phyloP scores from a whole-genome alignment of 2,888 invertebrate species.

The Drosophila parthenogenetica region DNA sequence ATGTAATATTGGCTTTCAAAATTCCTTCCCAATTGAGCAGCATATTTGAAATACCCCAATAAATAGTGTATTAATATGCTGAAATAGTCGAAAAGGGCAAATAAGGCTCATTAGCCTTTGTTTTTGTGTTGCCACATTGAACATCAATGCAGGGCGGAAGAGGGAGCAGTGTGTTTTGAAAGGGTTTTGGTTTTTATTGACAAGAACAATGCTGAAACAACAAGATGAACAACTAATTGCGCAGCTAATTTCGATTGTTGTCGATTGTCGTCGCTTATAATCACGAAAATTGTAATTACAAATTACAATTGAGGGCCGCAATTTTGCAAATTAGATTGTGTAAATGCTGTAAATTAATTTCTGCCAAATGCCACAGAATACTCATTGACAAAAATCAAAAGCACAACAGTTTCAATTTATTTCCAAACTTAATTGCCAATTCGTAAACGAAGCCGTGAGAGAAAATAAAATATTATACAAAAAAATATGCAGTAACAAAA shows the following conservation, averaged over 20 bases:
- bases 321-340: slow-evolving; percentile 67
- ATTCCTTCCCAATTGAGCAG: not conserved
- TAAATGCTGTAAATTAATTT: slow-evolving; percentile 75
- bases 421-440: slow-evolving; percentile 41
- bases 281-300: slow-evolving; percentile 78
- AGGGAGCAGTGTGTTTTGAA: not conserved
- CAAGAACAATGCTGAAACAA: slow-evolving; percentile 50
- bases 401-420: slow-evolving; percentile 44
- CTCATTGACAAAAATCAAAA: slow-evolving; percentile 47
- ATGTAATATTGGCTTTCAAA: not conserved
- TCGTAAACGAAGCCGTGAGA: slow-evolving; percentile 2
- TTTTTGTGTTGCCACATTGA: slow-evolving; percentile 17
- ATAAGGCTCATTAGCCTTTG: slow-evolving; percentile 66
- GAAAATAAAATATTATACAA: not conserved
- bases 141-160: not conserved
- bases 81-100: slow-evolving; percentile 33
- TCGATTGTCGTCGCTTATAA: slow-evolving; percentile 62
- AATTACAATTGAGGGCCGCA: slow-evolving; percentile 64
- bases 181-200: slow-evolving; percentile 19
- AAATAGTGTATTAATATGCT: slow-evolving; percentile 31
- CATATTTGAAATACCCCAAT: not conserved
- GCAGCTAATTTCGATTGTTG: slow-evolving; percentile 77
- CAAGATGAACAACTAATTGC: slow-evolving; percentile 75
- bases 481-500: not conserved
- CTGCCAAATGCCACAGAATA: slow-evolving; percentile 33